phyloP scores from a whole-genome alignment of 1,140 invertebrate genomes.

The Colletes gigas region DNA sequence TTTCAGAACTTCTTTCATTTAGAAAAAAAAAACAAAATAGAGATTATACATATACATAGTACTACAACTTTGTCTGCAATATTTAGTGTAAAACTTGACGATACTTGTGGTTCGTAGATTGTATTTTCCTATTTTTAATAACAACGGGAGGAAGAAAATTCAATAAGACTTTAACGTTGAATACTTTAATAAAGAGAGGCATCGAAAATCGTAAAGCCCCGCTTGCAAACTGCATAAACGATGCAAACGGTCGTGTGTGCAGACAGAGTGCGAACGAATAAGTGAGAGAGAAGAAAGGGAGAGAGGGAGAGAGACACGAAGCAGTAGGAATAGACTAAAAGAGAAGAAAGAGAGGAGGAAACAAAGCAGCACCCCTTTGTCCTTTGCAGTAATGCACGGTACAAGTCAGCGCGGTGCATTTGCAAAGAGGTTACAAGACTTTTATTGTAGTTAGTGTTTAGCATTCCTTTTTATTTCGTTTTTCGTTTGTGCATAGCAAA shows the following conservation, averaged over 20 bases:
- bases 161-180: conserved; percentile 17
- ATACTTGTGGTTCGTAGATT: not conserved
- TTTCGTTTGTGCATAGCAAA: conserved; percentile 51
- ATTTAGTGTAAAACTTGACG: no score
- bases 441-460: conserved; percentile 40
- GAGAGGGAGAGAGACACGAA: conserved; percentile 30
- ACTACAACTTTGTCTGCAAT: no score
- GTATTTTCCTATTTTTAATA: not conserved
- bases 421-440: conserved; percentile 60
- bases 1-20: no score
- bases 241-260: conserved; percentile 51
- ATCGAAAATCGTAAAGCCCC: conserved; percentile 36
- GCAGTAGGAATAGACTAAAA: conserved; percentile 31
- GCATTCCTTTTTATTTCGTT: conserved; percentile 33
- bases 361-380: conserved; percentile 65
- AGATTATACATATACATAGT: no score
- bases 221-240: conserved; percentile 57
- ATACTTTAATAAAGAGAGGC: conserved; percentile 30
- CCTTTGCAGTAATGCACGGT: conserved; percentile 46
- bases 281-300: conserved; percentile 5
- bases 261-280: conserved; percentile 36
- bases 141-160: not conserved
- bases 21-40: no score
- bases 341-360: conserved; percentile 60
- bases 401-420: conserved; percentile 49